Percentiles rank a stretch among this genome's conserved stretches.
phyloP scores from a whole-genome alignment of 2,797 vertebrate genomes.

The Poeciliopsis gracilis region DNA sequence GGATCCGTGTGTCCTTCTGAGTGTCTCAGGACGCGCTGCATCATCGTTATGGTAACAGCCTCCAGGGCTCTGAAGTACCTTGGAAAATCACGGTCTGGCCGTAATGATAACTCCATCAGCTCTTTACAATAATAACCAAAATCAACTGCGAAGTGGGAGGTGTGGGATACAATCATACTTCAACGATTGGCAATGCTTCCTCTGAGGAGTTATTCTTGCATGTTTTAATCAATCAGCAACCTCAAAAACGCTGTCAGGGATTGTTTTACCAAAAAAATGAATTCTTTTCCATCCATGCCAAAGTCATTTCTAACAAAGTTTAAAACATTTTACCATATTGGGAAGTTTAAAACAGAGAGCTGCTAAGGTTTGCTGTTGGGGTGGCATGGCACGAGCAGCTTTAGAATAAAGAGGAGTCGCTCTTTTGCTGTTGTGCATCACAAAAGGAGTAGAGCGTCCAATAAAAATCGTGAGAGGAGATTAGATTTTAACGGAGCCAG shows the following conservation, averaged over 20 bases:
- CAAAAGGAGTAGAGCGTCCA: background rate
- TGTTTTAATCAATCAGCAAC: background rate
- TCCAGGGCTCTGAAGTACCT: background rate
- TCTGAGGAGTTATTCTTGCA: background rate
- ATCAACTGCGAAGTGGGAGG: background rate
- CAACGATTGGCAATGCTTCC: background rate
- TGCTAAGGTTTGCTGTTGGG: background rate
- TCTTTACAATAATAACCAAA: background rate
- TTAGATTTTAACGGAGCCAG: background rate
- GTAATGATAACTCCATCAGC: background rate
- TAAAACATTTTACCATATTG: background rate
- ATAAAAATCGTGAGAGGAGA: background rate
- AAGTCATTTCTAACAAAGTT: background rate
- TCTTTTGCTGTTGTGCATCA: background rate
- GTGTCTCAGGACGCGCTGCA: background rate
- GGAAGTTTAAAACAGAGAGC: background rate
- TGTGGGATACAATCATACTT: background rate
- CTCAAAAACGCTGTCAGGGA: background rate
- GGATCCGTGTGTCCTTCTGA: background rate
- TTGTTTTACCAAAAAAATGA: background rate
- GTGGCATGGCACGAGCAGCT: background rate
- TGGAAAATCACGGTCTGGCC: background rate
- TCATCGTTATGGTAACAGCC: background rate
- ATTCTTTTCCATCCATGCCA: background rate
- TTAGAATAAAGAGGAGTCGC: background rate